Conservation (phyloP, 2,113 vertebrate genomes). For the Sardina pilchardus region DNA sequence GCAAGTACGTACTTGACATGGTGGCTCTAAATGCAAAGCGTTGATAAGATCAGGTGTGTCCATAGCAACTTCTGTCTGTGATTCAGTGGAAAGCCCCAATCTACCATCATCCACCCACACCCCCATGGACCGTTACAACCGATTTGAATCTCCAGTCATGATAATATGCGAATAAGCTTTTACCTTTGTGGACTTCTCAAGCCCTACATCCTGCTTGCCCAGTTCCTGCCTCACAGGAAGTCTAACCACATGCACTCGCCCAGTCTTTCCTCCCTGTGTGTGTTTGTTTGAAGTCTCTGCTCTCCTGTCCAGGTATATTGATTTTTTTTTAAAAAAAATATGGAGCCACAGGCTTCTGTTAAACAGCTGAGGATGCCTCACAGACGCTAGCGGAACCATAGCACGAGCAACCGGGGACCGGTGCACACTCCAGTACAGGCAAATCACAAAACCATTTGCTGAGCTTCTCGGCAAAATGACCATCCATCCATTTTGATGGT, state of each 20-base stretch:
- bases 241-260: neutral
- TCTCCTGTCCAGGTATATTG: neutral
- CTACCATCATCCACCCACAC: neutral
- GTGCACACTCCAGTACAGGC: too few relatives aligned
- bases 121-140: neutral
- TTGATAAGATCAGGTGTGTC: neutral
- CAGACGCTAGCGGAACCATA: too few relatives aligned
- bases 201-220: neutral
- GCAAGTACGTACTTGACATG: neutral
- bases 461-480: too few relatives aligned
- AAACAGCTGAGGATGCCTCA: too few relatives aligned
- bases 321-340: neutral
- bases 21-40: neutral
- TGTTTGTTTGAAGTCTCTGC: neutral
- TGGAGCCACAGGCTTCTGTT: neutral
- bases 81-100: neutral
- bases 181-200: too few relatives aligned
- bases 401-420: too few relatives aligned
- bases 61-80: neutral
- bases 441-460: too few relatives aligned
- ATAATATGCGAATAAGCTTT: neutral
- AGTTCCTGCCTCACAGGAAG: neutral
- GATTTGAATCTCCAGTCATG: neutral
- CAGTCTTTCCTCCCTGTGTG: neutral
- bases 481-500: too few relatives aligned